phyloP scores from a whole-genome alignment of 2,888 invertebrate species.

The Labia minor region DNA sequence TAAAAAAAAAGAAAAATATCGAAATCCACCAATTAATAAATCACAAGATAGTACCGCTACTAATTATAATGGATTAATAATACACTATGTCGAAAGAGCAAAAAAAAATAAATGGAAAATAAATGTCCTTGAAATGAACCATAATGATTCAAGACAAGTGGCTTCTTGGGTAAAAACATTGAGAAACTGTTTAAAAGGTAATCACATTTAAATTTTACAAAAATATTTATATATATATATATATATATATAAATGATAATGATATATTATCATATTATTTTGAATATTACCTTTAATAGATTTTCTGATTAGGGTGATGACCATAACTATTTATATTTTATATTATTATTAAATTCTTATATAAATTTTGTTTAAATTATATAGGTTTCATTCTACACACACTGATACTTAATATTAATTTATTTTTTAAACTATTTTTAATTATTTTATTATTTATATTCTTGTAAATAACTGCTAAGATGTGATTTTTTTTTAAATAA shows the following conservation, averaged over 20 bases:
- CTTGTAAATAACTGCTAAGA: too few relatives aligned
- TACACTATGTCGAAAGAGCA: slow-evolving; percentile 50
- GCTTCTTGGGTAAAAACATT: slow-evolving; percentile 51
- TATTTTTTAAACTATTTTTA: too few relatives aligned
- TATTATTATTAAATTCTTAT: too few relatives aligned
- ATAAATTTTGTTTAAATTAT: too few relatives aligned
- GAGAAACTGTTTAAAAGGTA: slow-evolving; percentile 42
- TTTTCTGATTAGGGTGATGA: too few relatives aligned
- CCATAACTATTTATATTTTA: too few relatives aligned
- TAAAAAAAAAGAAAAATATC: slow-evolving; percentile 26
- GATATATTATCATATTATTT: not conserved
- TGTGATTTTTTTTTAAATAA: too few relatives aligned
- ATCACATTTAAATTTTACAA: slow-evolving; percentile 22
- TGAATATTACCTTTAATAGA: too few relatives aligned
- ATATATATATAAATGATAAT: not conserved
- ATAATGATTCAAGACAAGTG: slow-evolving; percentile 49
- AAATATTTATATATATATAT: not conserved
- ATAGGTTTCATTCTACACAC: too few relatives aligned
- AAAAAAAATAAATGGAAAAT: slow-evolving; percentile 49
- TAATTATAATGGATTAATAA: slow-evolving; percentile 42
- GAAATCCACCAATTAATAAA: slow-evolving; percentile 21
- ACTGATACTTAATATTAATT: too few relatives aligned
- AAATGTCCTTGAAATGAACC: slow-evolving; percentile 45
- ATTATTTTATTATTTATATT: too few relatives aligned
- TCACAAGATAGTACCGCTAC: slow-evolving; percentile 27